phyloP scores from a whole-genome alignment of 2,888 invertebrate species.

The Drosophila prolongata region DNA sequence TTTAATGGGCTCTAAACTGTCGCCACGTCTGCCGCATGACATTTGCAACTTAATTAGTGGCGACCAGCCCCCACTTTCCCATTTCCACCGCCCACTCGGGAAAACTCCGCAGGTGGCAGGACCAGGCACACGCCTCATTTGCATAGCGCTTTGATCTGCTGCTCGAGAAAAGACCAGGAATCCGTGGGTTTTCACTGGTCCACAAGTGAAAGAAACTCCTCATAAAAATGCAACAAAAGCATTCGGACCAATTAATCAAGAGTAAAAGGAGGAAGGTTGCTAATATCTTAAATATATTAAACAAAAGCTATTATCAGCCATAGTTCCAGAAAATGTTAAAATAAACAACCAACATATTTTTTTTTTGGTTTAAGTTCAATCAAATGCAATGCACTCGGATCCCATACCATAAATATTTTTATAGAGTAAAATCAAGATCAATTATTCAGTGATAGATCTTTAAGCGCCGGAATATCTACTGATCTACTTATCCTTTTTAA shows the following conservation, averaged over 20 bases:
- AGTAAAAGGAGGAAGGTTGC: background rate
- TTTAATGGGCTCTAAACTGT: constrained; percentile 77
- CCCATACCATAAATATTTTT: too few relatives aligned
- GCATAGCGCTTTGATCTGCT: constrained; percentile 78
- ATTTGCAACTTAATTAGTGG: constrained; percentile 76
- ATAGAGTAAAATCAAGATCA: too few relatives aligned
- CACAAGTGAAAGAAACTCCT: constrained; percentile 31
- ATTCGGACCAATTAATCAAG: constrained; percentile 1
- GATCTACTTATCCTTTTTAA: too few relatives aligned
- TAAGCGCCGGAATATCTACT: too few relatives aligned
- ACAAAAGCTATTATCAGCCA: too few relatives aligned
- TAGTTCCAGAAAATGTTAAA: too few relatives aligned
- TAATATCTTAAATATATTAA: background rate
- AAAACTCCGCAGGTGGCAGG: constrained; percentile 47
- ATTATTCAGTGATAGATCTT: too few relatives aligned
- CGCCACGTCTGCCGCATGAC: constrained; percentile 39
- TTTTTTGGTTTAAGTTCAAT: too few relatives aligned
- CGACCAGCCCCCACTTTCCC: constrained; percentile 39
- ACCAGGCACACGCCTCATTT: constrained; percentile 63
- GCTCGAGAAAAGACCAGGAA: constrained; percentile 24
- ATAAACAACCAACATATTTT: too few relatives aligned
- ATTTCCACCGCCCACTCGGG: constrained; percentile 35
- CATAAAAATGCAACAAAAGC: constrained; percentile 59
- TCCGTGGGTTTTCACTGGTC: background rate
- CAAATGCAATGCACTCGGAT: too few relatives aligned